Evolutionary conservation across 2,888 invertebrate species (phyloP).

Genomic region (Artemia sinica): DNA sequence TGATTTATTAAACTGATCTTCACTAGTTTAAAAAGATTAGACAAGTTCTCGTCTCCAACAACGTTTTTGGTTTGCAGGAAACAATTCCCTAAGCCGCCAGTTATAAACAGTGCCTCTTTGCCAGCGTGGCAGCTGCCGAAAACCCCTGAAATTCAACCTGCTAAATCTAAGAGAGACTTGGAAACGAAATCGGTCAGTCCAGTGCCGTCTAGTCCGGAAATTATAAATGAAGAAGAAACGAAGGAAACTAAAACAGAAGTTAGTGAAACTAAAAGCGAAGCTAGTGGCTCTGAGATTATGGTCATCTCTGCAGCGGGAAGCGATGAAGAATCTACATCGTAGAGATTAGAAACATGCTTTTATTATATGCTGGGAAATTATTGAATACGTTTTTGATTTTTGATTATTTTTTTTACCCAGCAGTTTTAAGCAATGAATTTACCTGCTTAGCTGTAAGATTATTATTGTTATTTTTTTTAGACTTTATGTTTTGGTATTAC

Average conservation of each 20-base stretch:
- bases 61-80: conserved; percentile 38
- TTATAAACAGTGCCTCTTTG: conserved; percentile 42
- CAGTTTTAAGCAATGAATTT: no score
- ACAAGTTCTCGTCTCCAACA: neutral
- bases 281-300: neutral
- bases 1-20: no score
- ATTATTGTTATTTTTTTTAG: no score
- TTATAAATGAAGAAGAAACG: neutral
- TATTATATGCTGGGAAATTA: no score
- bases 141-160: neutral
- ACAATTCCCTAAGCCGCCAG: conserved; percentile 51
- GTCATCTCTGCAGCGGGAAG: conserved; percentile 9
- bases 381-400: no score
- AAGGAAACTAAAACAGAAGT: neutral
- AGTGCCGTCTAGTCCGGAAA: neutral
- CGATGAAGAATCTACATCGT: neutral
- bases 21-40: no score
- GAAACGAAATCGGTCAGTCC: neutral
- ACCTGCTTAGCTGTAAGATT: no score
- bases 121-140: conserved; percentile 60
- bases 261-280: neutral
- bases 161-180: neutral
- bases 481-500: no score
- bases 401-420: no score
- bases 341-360: no score